Percentiles rank a stretch among this genome's conserved stretches.
Conservation (phyloP, 2,797 vertebrate species). For the Scolopax rusticola region DNA sequence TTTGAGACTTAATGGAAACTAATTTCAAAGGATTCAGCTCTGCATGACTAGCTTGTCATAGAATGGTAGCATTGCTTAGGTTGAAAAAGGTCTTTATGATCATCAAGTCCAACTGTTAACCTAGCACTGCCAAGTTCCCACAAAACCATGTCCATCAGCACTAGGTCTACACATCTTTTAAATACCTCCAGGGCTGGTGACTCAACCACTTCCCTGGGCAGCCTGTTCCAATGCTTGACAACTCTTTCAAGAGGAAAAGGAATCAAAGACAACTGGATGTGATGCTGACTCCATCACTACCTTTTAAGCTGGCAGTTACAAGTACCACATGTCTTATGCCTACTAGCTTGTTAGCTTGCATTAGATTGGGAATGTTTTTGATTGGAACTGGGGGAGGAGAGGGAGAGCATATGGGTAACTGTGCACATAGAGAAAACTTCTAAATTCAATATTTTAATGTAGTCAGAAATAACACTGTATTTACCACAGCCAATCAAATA, state of each 20-base stretch:
- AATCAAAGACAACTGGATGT: neutral
- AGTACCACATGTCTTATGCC: neutral
- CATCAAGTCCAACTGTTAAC: neutral
- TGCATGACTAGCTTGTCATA: neutral
- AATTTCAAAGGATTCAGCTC: neutral
- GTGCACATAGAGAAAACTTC: neutral
- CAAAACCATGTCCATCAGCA: neutral
- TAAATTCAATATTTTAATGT: neutral
- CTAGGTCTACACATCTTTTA: neutral
- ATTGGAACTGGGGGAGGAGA: neutral
- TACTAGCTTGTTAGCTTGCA: neutral
- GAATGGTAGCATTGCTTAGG: neutral
- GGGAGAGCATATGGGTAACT: neutral
- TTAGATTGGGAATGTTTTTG: neutral
- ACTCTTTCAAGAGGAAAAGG: neutral
- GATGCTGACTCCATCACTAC: neutral
- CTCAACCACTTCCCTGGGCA: neutral
- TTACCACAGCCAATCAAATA: neutral
- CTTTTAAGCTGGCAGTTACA: neutral
- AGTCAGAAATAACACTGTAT: neutral
- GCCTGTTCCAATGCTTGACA: neutral
- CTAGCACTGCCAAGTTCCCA: neutral
- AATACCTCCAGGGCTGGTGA: neutral
- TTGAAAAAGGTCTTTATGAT: neutral
- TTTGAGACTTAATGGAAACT: neutral